Conservation (phyloP, 2,888 invertebrate species). For the Lithophane leautieri region DNA sequence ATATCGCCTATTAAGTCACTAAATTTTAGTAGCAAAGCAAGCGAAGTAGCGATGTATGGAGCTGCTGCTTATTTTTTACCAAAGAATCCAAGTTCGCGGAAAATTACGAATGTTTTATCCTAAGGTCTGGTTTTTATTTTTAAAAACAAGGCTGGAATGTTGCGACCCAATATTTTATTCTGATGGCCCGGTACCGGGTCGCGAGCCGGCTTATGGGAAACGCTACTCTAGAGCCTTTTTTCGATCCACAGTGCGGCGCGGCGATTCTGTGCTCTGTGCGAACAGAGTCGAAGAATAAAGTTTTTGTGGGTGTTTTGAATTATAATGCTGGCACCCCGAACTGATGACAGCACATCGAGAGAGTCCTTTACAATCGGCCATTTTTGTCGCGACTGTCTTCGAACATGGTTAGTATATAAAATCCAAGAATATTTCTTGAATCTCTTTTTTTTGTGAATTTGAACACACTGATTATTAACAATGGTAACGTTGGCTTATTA, state of each 20-base stretch:
- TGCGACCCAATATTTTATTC: no score
- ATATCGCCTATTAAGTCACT: no score
- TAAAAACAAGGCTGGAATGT: no score
- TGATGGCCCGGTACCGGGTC: no score
- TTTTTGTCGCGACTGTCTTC: constrained; percentile 85
- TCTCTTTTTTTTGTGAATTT: neutral
- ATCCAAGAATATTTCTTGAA: constrained; percentile 43
- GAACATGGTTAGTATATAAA: constrained; percentile 80
- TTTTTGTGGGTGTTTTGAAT: constrained; percentile 18
- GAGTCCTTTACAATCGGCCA: constrained; percentile 75
- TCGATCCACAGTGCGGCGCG: neutral
- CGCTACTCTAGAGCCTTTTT: no score
- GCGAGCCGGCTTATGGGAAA: no score
- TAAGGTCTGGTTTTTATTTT: no score
- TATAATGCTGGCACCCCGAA: constrained; percentile 10
- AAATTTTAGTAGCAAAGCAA: no score
- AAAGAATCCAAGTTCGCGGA: no score
- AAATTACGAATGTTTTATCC: no score
- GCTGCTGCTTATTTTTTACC: no score
- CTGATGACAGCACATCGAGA: constrained; percentile 7
- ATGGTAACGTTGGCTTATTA: neutral
- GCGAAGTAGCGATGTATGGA: no score
- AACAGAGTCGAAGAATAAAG: neutral
- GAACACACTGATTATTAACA: accelerated
- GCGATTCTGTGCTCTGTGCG: neutral